These are phyloP conservation scores for Zaprionus bogoriensis DNA, from an alignment of 2,888 invertebrate genomes.

Conservation along the genomic window DNA sequence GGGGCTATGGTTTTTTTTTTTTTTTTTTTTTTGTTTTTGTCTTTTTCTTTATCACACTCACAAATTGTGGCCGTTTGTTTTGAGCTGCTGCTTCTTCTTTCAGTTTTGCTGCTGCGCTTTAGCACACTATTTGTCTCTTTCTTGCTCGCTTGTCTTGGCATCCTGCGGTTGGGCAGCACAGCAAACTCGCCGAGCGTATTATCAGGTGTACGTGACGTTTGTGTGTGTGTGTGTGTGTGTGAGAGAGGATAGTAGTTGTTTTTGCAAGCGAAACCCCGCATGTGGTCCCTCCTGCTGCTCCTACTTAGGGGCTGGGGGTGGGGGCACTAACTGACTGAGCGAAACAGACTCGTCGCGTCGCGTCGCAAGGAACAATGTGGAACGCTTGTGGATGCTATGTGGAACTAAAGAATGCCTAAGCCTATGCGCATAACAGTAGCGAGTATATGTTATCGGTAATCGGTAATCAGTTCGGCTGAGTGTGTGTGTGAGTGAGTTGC, in stretches of 20 bases:
- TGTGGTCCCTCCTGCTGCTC: conserved; percentile 48
- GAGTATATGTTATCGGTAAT: conserved; percentile 48
- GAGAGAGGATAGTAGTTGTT: neutral
- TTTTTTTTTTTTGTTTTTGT: neutral
- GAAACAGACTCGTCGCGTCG: conserved; percentile 26
- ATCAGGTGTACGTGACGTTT: conserved; percentile 3
- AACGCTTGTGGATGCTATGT: conserved; percentile 13
- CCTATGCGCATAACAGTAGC: conserved; percentile 43
- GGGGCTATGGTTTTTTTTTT: too few species aligned
- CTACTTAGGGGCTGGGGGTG: too few species aligned
- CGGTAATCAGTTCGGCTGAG: conserved; percentile 55
- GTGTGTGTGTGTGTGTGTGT: conserved; percentile 12
- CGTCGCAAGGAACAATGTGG: conserved; percentile 13
- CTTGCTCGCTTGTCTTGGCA: conserved; percentile 32
- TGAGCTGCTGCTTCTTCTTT: conserved; percentile 12
- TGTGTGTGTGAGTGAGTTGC: too few species aligned
- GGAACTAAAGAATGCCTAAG: conserved; percentile 29
- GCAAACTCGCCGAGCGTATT: conserved; percentile 34
- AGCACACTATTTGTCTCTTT: conserved; percentile 2
- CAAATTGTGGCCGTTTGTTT: conserved; percentile 31
- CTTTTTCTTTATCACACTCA: conserved; percentile 33
- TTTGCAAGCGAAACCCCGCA: conserved; percentile 27
- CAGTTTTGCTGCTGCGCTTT: too few species aligned
- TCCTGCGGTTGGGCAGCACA: conserved; percentile 47
- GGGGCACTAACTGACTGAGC: neutral